A percentile compares a stretch with the other conserved stretches of the same genome.
phyloP scores from a whole-genome alignment of 2,888 invertebrate species.

The Podotricha telesiphe region DNA sequence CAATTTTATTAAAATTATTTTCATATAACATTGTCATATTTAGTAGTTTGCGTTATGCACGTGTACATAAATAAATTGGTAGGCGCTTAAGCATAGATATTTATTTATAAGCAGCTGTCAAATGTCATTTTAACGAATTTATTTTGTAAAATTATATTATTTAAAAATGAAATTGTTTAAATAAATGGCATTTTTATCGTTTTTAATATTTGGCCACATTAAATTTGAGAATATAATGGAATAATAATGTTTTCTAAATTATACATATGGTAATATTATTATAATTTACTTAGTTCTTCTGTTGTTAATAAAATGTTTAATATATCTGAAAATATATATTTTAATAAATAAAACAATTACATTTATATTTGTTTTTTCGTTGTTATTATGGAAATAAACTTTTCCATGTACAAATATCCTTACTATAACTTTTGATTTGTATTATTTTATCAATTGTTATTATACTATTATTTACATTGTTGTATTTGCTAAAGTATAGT shows the following conservation, averaged over 20 bases:
- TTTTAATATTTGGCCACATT: background rate
- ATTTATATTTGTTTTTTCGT: background rate
- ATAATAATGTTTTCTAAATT: background rate
- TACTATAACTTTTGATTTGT: background rate
- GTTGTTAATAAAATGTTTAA: background rate
- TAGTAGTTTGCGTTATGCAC: conserved; percentile 62
- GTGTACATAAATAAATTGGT: conserved; percentile 58
- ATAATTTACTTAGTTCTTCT: background rate
- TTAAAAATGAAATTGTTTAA: background rate
- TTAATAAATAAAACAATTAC: background rate
- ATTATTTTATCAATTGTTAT: background rate
- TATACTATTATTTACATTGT: background rate
- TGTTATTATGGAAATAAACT: background rate
- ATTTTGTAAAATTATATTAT: conserved; percentile 30
- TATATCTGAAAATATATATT: background rate
- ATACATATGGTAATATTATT: background rate
- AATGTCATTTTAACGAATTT: conserved; percentile 64
- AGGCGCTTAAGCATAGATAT: conserved; percentile 53
- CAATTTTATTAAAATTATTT: conserved; percentile 53
- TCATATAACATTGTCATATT: conserved; percentile 65
- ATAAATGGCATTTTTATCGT: too few relatives aligned
- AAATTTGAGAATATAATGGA: background rate
- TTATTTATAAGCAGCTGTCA: conserved; percentile 66
- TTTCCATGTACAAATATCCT: background rate
- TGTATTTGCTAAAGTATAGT: background rate